These are phyloP conservation scores for Anneissia japonica DNA, from an alignment of 35 echinoderm and acorn worm species.

Conservation along the genomic window DNA sequence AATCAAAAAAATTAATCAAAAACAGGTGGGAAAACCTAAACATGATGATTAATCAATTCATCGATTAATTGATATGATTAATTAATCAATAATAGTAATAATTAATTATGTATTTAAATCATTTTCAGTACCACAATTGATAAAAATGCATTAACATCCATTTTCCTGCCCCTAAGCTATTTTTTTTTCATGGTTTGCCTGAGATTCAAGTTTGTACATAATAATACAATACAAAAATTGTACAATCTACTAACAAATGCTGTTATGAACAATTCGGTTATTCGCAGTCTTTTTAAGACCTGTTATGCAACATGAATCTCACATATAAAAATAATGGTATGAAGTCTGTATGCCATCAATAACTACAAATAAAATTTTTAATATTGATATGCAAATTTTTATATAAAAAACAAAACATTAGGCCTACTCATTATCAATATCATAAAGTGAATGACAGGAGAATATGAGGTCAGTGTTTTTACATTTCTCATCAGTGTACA, in stretches of 20 bases:
- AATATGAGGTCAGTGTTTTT: too few relatives aligned
- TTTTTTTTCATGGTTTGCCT: not conserved
- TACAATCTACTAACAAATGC: not conserved
- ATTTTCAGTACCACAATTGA: not conserved
- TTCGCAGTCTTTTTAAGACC: not conserved
- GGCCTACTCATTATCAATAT: too few relatives aligned
- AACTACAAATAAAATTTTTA: not conserved
- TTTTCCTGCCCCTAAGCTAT: not conserved
- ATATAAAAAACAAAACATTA: not conserved
- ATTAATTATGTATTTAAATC: not conserved
- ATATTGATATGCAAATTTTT: not conserved
- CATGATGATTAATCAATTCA: not conserved
- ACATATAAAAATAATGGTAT: not conserved
- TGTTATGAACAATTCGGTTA: too few relatives aligned
- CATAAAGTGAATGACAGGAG: too few relatives aligned
- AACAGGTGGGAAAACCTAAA: not conserved
- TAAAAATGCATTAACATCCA: not conserved
- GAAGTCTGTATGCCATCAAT: not conserved
- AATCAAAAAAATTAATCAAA: not conserved
- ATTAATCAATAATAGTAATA: not conserved
- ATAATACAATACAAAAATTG: not conserved
- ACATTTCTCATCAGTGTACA: too few relatives aligned
- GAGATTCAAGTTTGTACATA: not conserved
- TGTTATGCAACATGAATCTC: not conserved
- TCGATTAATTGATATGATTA: too few relatives aligned